A percentile compares a stretch with the other conserved stretches of the same genome.
Evolutionary conservation across 2,797 vertebrate genomes (phyloP).

Genomic region (Acropternis orthonyx): DNA sequence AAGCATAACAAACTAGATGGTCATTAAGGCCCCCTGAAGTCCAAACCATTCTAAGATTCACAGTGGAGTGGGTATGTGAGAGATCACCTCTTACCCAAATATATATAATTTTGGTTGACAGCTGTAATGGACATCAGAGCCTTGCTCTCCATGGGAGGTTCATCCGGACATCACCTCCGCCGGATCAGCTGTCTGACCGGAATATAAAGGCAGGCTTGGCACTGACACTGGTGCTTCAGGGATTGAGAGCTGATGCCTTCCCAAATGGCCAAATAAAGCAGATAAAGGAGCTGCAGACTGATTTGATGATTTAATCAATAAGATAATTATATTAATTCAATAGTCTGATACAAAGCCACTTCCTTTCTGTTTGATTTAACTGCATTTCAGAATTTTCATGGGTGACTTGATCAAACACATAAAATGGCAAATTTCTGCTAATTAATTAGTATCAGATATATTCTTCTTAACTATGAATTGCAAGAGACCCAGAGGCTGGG

Average conservation of each 20-base stretch:
- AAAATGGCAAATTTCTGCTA: constrained; percentile 1
- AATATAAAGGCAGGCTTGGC: constrained; percentile 18
- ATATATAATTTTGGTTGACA: neutral
- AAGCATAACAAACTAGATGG: neutral
- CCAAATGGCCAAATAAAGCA: neutral
- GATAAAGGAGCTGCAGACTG: constrained; percentile 31
- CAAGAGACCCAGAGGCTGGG: neutral
- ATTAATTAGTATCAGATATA: constrained; percentile 28
- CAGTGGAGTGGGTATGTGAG: neutral
- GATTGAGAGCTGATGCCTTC: neutral
- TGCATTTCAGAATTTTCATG: constrained; percentile 34
- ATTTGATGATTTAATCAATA: constrained; percentile 66
- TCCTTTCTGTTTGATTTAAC: constrained; percentile 62
- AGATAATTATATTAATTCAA: constrained; percentile 60
- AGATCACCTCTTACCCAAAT: constrained; percentile 17
- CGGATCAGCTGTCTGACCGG: neutral
- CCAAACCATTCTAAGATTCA: neutral
- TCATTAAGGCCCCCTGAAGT: neutral
- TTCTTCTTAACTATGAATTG: neutral
- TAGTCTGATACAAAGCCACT: constrained; percentile 47
- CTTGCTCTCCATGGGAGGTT: neutral
- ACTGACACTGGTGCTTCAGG: neutral
- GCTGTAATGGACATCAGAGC: constrained; percentile 11
- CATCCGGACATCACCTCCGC: neutral
- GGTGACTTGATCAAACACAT: constrained; percentile 31